A percentile compares a stretch with the other conserved stretches of the same genome.
Conservation (phyloP, 2,888 invertebrate genomes). For the Metacarcinus magister region DNA sequence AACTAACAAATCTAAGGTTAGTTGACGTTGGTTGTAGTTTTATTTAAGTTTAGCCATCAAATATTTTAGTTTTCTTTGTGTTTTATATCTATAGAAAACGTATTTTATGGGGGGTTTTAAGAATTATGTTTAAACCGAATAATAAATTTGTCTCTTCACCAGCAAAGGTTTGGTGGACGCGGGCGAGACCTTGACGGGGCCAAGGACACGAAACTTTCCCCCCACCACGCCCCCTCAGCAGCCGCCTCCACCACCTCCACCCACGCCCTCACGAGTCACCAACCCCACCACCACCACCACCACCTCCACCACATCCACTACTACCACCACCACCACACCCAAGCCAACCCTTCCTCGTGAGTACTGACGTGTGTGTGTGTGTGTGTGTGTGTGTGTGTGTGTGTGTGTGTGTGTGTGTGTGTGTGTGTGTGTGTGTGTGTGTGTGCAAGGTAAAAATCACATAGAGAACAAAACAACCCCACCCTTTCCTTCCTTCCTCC, state of each 20-base stretch:
- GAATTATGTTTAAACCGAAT: too few relatives aligned
- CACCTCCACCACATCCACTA: constrained; percentile 57
- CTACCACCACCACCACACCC: constrained; percentile 45
- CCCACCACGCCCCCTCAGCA: constrained; percentile 45
- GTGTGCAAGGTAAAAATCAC: neutral
- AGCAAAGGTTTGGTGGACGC: constrained; percentile 43
- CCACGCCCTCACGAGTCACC: constrained; percentile 34
- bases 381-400: neutral
- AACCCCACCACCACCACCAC: constrained; percentile 49
- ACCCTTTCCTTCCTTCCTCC: too few relatives aligned
- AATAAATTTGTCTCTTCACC: neutral
- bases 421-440: neutral
- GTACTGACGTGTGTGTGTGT: neutral
- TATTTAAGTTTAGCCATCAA: neutral
- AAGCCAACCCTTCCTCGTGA: constrained; percentile 59
- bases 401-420: too few relatives aligned
- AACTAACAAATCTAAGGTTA: constrained; percentile 89
- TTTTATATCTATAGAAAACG: too few relatives aligned
- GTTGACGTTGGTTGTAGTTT: neutral
- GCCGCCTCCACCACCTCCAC: neutral
- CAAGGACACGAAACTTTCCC: neutral
- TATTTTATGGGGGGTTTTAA: too few relatives aligned
- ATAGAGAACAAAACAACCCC: neutral
- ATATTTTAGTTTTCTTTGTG: neutral
- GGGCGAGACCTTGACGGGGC: constrained; percentile 20